Percentiles rank a stretch among this genome's conserved stretches.
phyloP scores from a whole-genome alignment of 2,113 vertebrate genomes.

The Phrynocephalus versicolor region DNA sequence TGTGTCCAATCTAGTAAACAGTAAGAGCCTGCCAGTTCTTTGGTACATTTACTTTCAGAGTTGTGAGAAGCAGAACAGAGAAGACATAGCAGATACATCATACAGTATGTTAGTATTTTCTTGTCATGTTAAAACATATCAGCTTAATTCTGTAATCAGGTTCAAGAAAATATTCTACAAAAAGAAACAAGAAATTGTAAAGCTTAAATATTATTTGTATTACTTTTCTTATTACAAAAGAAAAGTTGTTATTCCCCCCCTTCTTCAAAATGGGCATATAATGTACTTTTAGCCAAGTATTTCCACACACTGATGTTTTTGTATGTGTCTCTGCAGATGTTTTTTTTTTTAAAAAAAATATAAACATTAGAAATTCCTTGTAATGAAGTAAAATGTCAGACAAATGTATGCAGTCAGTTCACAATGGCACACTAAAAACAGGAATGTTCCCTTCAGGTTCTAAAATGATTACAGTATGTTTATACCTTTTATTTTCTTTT shows the following conservation, averaged over 20 bases:
- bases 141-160: background rate
- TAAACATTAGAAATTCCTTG: background rate
- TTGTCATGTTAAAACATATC: too few species aligned
- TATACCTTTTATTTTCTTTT: too few species aligned
- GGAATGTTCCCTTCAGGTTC: background rate
- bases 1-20: background rate
- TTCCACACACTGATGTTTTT: too few species aligned
- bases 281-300: too few species aligned
- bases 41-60: background rate
- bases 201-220: too few species aligned
- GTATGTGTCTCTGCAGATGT: background rate
- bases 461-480: background rate
- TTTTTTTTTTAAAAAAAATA: background rate
- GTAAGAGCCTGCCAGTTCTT: background rate
- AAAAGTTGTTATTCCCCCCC: too few species aligned
- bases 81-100: background rate
- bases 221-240: too few species aligned
- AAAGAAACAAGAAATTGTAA: too few species aligned
- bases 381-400: background rate
- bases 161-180: too few species aligned
- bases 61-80: background rate
- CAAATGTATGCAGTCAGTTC: background rate
- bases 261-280: too few species aligned
- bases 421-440: background rate
- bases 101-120: background rate